Percentiles rank a stretch among this genome's conserved stretches.
Evolutionary conservation across 2,888 invertebrate genomes (phyloP).

Genomic region (Colostygia pectinataria): DNA sequence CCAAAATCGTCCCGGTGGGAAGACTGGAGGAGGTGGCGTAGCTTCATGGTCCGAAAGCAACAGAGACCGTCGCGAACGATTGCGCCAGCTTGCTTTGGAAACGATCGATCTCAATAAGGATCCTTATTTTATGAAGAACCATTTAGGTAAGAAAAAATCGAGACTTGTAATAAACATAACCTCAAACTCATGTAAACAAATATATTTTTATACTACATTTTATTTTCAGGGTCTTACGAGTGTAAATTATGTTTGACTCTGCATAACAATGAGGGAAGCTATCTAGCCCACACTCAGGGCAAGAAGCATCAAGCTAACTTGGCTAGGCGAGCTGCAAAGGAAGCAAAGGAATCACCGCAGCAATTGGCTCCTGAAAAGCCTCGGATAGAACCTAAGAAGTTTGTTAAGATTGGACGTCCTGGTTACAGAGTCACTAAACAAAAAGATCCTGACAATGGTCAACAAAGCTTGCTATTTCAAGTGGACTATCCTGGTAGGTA

Average conservation of each 20-base stretch:
- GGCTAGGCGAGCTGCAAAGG: constrained; percentile 98
- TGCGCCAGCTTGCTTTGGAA: constrained; percentile 97
- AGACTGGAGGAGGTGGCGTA: constrained; percentile 99
- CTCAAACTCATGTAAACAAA: constrained; percentile 24
- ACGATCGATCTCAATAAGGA: constrained; percentile 99
- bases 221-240: constrained; percentile 92
- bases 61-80: constrained; percentile 96
- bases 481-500: constrained; percentile 92
- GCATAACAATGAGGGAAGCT: constrained; percentile 99
- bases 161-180: constrained; percentile 9
- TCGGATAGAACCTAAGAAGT: constrained; percentile 98
- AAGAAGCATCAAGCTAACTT: constrained; percentile 99
- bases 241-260: constrained; percentile 99
- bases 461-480: constrained; percentile 98
- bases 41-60: constrained; percentile 99
- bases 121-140: constrained; percentile 99
- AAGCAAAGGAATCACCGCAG: constrained; percentile 98
- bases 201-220: background rate
- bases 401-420: constrained; percentile 99
- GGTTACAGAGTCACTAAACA: constrained; percentile 99
- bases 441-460: constrained; percentile 96
- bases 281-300: constrained; percentile 99
- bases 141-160: constrained; percentile 85
- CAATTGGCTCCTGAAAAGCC: constrained; percentile 97
- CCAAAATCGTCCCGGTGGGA: constrained; percentile 99